Base-by-base conservation (phyloP, 2,888 invertebrate species). In the Chloroclystis v-ata region DNA sequence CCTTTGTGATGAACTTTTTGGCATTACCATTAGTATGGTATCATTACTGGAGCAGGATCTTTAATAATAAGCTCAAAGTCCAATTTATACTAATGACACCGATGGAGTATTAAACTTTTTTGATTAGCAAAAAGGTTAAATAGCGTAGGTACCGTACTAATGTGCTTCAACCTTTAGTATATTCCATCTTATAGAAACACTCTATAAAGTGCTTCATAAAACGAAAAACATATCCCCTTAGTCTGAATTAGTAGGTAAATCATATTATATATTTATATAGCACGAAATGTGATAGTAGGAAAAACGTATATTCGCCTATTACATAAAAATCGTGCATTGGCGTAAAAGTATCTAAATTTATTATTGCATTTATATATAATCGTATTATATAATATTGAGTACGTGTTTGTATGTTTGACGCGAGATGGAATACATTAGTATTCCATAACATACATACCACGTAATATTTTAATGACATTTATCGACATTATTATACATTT, bases 221-320 rank as follows among this genome's bases (percentile, higher is more conserved):
- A 84, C 69, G 70, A 71, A 82, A 81, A 79, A 86, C 86, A 86
- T 86, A 86, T 85, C 86, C 78, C n/a, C 67, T 66, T 82, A 79
- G 82, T 76, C 82, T 84, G 78, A 80, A 70, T 67, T 70, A 54
- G 55, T 71, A 69, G 69, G 37, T 57, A 65, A 60, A 61, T 57
- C 50, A 63, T 64, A 37, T 24, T 30, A 61, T 57, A 60, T 35
- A 33, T 49, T 46, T 46, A 47, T 43, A 44, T 43, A 50, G 33
- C 20, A 28, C 40, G 60, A 59, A 55, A 60, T 65, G 63, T 67
- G 67, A 68, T 68, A 65, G 53, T 47, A 54, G 42, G 16, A 37
- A 30, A 11, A 30, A 1, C 14, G 14, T 32, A 8, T 8, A 32
- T 1, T 20, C 20, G 20, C 20, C 20, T 20, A 20, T 20, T 20